A percentile compares a stretch with the other conserved stretches of the same genome.
These are phyloP conservation scores for Chironomus striatipennis DNA, from an alignment of 1,140 invertebrate species.

Conservation along the genomic window DNA sequence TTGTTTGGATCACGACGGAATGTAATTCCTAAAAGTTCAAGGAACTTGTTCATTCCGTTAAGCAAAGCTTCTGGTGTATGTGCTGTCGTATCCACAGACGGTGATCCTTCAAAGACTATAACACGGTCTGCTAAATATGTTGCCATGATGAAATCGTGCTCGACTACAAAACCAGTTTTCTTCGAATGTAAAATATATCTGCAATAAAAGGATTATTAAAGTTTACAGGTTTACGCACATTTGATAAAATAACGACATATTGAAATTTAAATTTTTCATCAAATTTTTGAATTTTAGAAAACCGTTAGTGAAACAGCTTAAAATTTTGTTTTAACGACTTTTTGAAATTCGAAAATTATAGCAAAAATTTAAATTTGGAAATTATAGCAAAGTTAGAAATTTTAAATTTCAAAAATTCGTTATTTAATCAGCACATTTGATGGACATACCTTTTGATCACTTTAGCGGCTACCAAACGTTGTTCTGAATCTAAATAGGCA, in stretches of 20 bases:
- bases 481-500: conserved; percentile 98
- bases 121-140: conserved; percentile 98
- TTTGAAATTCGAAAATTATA: no score
- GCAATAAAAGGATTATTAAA: conserved; percentile 33
- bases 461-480: conserved; percentile 98
- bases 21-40: conserved; percentile 94
- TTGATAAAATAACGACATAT: no score
- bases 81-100: conserved; percentile 80
- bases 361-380: no score
- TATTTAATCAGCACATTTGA: no score
- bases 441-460: conserved; percentile 85
- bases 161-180: conserved; percentile 98
- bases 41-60: conserved; percentile 97
- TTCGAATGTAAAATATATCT: conserved; percentile 99
- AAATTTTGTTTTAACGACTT: no score
- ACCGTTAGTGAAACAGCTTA: no score
- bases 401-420: no score
- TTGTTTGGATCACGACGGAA: conserved; percentile 98
- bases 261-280: no score
- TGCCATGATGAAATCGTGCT: conserved; percentile 99
- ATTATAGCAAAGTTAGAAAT: neutral
- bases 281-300: conserved; percentile 2
- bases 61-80: conserved; percentile 89
- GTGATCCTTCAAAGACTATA: conserved; percentile 94
- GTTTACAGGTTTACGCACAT: no score